phyloP scores from a whole-genome alignment of 2,113 vertebrate genomes.

The Aptenodytes forsteri region DNA sequence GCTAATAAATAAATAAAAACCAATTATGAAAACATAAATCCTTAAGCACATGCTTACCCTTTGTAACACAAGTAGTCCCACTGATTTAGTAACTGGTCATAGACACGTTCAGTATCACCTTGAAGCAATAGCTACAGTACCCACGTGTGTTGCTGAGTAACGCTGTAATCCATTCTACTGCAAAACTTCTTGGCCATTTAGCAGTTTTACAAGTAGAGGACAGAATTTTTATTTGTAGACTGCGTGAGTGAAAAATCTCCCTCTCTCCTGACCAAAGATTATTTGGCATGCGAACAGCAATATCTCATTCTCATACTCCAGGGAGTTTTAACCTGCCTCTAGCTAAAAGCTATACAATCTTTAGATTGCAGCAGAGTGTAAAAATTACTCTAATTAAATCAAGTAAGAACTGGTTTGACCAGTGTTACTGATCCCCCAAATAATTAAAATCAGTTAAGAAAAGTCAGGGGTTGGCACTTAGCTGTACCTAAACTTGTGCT shows the following conservation, averaged over 20 bases:
- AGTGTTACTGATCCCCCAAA: constrained; percentile 57
- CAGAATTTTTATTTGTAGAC: constrained; percentile 20
- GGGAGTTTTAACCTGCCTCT: constrained; percentile 63
- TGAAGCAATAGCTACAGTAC: background rate
- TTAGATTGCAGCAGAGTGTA: constrained; percentile 58
- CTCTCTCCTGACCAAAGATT: constrained; percentile 17
- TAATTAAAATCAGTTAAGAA: constrained; percentile 49
- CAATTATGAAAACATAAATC: background rate
- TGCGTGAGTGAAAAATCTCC: background rate
- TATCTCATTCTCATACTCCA: constrained; percentile 40
- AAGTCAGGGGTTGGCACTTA: background rate
- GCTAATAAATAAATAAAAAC: background rate
- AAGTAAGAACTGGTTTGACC: constrained; percentile 63
- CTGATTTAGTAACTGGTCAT: background rate
- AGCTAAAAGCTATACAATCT: constrained; percentile 56
- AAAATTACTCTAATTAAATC: constrained; percentile 68
- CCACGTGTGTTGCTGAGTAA: background rate
- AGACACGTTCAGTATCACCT: background rate
- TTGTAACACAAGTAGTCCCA: background rate
- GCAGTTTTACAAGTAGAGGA: constrained; percentile 11
- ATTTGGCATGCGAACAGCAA: constrained; percentile 22
- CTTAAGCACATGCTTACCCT: background rate
- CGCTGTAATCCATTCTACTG: background rate
- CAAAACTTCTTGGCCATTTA: background rate
- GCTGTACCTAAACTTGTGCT: background rate